phyloP scores from a whole-genome alignment of 1,140 invertebrate species.

The Holcopasites calliopsidis region DNA sequence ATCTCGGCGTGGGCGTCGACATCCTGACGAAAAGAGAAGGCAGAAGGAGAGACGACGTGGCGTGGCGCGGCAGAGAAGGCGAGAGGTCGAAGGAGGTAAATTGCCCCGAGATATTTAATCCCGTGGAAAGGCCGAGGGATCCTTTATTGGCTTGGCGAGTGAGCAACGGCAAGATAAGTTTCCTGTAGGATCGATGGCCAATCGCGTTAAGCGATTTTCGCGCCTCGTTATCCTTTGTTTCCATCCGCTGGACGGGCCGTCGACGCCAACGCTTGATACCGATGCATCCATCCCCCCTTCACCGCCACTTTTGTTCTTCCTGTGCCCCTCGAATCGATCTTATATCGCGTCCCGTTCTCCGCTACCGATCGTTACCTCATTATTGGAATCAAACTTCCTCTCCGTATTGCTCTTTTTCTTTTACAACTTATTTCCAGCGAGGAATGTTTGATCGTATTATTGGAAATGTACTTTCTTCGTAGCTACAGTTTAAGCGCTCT shows the following conservation, averaged over 20 bases:
- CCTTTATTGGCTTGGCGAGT: conserved; percentile 74
- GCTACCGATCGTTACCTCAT: background rate
- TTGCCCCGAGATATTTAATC: conserved; percentile 77
- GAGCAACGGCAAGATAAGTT: conserved; percentile 74
- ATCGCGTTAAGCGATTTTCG: conserved; percentile 76
- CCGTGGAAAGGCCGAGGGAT: conserved; percentile 69
- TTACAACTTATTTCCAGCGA: too few relatives aligned
- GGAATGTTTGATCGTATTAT: too few relatives aligned
- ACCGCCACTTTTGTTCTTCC: background rate
- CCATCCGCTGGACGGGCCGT: conserved; percentile 55
- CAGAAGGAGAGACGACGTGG: conserved; percentile 14
- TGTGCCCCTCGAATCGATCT: conserved; percentile 35
- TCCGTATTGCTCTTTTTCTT: too few relatives aligned
- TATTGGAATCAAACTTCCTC: too few relatives aligned
- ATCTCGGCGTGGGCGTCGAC: conserved; percentile 54
- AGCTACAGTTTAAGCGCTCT: too few relatives aligned
- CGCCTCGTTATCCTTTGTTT: conserved; percentile 78
- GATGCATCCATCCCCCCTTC: background rate
- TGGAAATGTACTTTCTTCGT: too few relatives aligned
- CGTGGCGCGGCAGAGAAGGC: conserved; percentile 40
- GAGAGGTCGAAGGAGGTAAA: conserved; percentile 66
- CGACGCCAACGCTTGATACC: conserved; percentile 13
- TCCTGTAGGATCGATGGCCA: conserved; percentile 70
- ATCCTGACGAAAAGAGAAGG: conserved; percentile 37
- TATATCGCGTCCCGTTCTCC: conserved; percentile 29